These are phyloP conservation scores for Percopsis omiscomaycus DNA, from an alignment of 2,797 vertebrate species.

Conservation along the genomic window DNA sequence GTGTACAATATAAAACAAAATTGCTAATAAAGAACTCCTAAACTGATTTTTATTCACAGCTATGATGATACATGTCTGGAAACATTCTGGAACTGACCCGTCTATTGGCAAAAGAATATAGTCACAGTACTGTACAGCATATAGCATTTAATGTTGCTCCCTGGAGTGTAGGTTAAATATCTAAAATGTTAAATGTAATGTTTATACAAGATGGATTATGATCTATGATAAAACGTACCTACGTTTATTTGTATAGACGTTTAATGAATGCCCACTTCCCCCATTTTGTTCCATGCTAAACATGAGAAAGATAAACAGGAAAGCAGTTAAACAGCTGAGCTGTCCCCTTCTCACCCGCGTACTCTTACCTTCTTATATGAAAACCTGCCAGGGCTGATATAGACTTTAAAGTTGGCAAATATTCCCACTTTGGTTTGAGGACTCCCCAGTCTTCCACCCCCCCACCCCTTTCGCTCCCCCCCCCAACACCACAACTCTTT, in stretches of 20 bases:
- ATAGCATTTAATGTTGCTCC: too few relatives aligned
- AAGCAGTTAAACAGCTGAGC: conserved; percentile 66
- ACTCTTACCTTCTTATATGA: conserved; percentile 60
- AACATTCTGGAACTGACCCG: too few relatives aligned
- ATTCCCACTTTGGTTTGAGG: conserved; percentile 41
- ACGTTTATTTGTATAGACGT: conserved; percentile 54
- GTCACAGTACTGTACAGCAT: too few relatives aligned
- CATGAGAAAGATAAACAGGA: conserved; percentile 66
- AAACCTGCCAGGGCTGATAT: conserved; percentile 54
- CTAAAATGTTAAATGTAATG: conserved; percentile 25
- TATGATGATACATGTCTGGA: too few relatives aligned
- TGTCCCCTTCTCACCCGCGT: conserved; percentile 43
- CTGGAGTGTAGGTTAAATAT: conserved; percentile 35
- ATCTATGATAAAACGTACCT: conserved; percentile 55
- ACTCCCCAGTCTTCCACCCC: conserved; percentile 43
- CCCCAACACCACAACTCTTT: background rate
- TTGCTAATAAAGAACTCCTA: too few relatives aligned
- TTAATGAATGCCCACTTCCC: conserved; percentile 69
- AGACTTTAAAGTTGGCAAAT: conserved; percentile 57
- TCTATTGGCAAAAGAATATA: too few relatives aligned
- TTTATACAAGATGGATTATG: conserved; percentile 53
- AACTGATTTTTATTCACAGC: too few relatives aligned
- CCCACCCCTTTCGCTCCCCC: background rate
- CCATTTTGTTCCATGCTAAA: conserved; percentile 58
- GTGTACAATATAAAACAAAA: too few relatives aligned